Base-by-base conservation (phyloP, 2,888 invertebrate genomes). In the Dolichomitus sp. region DNA sequence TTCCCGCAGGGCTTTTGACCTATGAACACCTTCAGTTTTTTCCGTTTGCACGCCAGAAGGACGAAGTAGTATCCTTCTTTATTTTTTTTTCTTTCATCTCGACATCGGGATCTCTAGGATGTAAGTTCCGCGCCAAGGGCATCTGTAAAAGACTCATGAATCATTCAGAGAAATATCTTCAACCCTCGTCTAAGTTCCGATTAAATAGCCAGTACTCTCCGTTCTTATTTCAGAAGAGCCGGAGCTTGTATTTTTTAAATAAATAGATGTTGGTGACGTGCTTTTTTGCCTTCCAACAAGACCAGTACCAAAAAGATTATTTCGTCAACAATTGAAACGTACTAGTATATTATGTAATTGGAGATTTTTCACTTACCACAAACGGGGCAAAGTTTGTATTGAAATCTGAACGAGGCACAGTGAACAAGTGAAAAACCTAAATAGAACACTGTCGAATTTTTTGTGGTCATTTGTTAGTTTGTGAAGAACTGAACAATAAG, bases 1-100 rank as follows among this genome's bases (percentile, higher is more conserved):
- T 30, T 27, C 48, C 42, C 61, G n/a, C 12, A 50, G 61, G 14
- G 12, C 69, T 61, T 63, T 69, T 52, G 27, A 69, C 59, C 69
- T 7, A n/a, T 19, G 27, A 52, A 17, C 4, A 7, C 17, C 30
- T 50, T 40, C 4, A 9, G 27, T 14, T 40, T 37, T 54, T 45
- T 23, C 6, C 14, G 11, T 11, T 40, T 17, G 14, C 30, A 30
- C 33, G 23, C n/a, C 2, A 5, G 57, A 37, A 37, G 19, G 17
- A 17, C 19, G 30, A 27, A 72, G 40, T 37, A 11, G 19, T 37
- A 37, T 37, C 9, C 33, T 42, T 42, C 42, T 27, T 57, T 42
- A 42, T 40, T 19, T 23, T 33, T 4, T 57, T 17, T 50, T 7
- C 19, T 19, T 19, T 50, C 7, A 17, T 50, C 50, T 19, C n/a